These are phyloP conservation scores for Perca flavescens DNA, from an alignment of 2,113 vertebrate genomes.

Conservation along the genomic window DNA sequence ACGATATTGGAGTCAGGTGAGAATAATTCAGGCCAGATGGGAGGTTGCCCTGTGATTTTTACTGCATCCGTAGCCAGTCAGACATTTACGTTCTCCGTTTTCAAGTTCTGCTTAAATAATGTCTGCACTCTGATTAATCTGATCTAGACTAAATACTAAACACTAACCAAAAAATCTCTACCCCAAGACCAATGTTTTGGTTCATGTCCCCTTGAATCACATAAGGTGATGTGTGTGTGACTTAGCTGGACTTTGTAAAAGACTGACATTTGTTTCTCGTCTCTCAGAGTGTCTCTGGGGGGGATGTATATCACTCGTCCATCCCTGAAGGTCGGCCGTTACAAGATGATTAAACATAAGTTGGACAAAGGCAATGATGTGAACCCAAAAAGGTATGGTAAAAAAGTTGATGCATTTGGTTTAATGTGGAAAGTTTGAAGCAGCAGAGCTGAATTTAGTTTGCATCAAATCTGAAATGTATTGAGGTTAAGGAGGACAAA, in stretches of 20 bases:
- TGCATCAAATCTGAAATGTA: neutral
- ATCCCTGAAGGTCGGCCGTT: conserved; percentile 80
- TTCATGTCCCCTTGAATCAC: neutral
- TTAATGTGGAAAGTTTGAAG: neutral
- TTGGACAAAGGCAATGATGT: conserved; percentile 85
- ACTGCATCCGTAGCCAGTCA: too few relatives aligned
- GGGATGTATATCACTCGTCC: conserved; percentile 85
- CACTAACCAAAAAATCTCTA: too few relatives aligned
- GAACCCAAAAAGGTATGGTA: conserved; percentile 84
- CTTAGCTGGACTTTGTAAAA: neutral
- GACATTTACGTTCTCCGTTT: neutral
- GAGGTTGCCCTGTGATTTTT: neutral
- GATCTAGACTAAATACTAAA: too few relatives aligned
- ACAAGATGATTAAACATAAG: conserved; percentile 90
- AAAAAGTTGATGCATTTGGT: neutral
- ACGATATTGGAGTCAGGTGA: conserved; percentile 87
- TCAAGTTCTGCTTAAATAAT: neutral
- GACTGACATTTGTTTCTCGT: neutral
- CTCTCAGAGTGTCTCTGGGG: conserved; percentile 82
- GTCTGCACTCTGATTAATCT: neutral
- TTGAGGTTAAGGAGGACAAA: neutral
- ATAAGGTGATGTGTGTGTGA: neutral
- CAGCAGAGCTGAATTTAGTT: neutral
- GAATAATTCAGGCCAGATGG: neutral
- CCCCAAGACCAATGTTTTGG: neutral